Evolutionary conservation across 2,888 invertebrate species (phyloP), one percentile per base, ranked within the genome.

Genomic region (Choreutis nemorana): DNA sequence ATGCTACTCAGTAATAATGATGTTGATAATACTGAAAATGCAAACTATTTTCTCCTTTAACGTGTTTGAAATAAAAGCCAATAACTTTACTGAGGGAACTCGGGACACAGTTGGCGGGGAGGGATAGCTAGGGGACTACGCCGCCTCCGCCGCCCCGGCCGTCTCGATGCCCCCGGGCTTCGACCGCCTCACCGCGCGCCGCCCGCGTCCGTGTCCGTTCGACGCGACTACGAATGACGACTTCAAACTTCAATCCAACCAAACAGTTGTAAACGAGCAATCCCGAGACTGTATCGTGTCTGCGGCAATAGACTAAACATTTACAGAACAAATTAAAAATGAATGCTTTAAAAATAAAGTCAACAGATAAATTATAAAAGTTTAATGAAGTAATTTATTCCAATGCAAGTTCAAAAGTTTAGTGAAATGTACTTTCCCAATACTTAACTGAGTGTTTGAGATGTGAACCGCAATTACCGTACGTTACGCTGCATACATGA

Each of bases 381-480:
- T n/a, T n/a, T n/a, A 11, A 13, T 23, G 23, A 23, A 8, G 23
- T 23, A 23, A 23, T 8, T 12, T 12, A 3, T 11, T 11, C 10
- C 5, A 23, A 23, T 10, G 11, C 23, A 23, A n/a, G n/a, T n/a
- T n/a, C n/a, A n/a, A n/a, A n/a, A n/a, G n/a, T n/a, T n/a, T n/a
- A n/a, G n/a, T n/a, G n/a, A n/a, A n/a, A n/a, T n/a, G n/a, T n/a
- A n/a, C n/a, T n/a, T n/a, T n/a, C n/a, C n/a, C n/a, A n/a, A n/a
- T n/a, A n/a, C n/a, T n/a, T n/a, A n/a, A n/a, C n/a, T n/a, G n/a
- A n/a, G n/a, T n/a, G n/a, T n/a, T 45, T 64, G 72, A 70, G 62
- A 75, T 75, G 75, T 63, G 60, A 68, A 60, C 57, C 59, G n/a
- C n/a, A n/a, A n/a, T 58, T 57, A 51, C 48, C 60, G 57, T 59